These are phyloP conservation scores for Verasper variegatus DNA, from an alignment of 2,113 vertebrate species.

Conservation along the genomic window DNA sequence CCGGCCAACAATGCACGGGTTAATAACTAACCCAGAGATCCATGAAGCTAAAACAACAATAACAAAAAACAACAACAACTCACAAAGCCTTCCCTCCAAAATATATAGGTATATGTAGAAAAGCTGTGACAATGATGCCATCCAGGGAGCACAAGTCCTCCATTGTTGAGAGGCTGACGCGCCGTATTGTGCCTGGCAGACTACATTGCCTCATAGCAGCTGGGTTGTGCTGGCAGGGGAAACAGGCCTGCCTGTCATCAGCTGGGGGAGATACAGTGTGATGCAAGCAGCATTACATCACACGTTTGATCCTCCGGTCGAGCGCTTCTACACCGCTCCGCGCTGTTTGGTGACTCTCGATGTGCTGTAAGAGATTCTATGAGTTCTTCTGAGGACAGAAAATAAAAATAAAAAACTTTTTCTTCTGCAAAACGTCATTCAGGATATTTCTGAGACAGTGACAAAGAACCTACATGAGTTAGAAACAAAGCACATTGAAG, in stretches of 20 bases:
- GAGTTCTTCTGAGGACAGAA: constrained; percentile 40
- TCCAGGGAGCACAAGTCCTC: constrained; percentile 74
- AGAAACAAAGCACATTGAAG: too few relatives aligned
- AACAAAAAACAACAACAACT: constrained; percentile 65
- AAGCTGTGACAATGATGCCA: constrained; percentile 77
- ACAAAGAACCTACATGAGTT: too few relatives aligned
- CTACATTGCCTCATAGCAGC: constrained; percentile 83
- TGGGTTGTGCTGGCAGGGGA: constrained; percentile 76
- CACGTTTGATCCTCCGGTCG: constrained; percentile 33
- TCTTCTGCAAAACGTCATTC: too few relatives aligned
- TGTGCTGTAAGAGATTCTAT: constrained; percentile 36
- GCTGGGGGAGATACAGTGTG: constrained; percentile 72
- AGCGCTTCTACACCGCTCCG: constrained; percentile 14
- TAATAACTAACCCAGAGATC: constrained; percentile 60
- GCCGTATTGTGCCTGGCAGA: constrained; percentile 78
- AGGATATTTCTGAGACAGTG: neutral
- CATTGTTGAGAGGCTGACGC: constrained; percentile 78
- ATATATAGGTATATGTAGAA: neutral
- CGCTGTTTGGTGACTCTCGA: constrained; percentile 26
- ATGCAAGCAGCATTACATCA: constrained; percentile 79
- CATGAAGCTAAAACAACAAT: constrained; percentile 64
- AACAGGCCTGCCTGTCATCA: constrained; percentile 79
- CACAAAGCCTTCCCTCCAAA: constrained; percentile 53
- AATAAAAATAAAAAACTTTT: neutral
- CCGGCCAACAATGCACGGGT: constrained; percentile 50